phyloP scores from a whole-genome alignment of 2,888 invertebrate species.

The Tenthredo mesomela region DNA sequence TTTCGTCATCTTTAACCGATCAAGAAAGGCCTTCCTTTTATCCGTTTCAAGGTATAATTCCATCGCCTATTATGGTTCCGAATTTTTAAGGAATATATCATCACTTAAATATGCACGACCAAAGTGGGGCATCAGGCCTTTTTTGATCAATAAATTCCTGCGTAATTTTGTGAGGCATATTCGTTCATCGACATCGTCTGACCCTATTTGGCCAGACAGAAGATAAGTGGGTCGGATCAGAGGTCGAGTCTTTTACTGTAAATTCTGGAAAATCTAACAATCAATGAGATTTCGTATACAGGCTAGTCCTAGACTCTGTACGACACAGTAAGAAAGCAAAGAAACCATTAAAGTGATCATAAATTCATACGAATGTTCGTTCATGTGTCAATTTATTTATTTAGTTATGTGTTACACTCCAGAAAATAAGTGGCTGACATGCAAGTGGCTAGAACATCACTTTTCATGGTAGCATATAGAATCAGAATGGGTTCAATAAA shows the following conservation, averaged over 20 bases:
- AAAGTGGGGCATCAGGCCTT: not conserved
- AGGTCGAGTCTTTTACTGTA: not conserved
- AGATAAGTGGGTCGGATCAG: not conserved
- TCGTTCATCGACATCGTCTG: not conserved
- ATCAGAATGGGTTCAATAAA: not conserved
- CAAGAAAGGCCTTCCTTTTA: not conserved
- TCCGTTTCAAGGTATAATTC: not conserved
- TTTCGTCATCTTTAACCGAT: not conserved
- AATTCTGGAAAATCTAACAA: not conserved
- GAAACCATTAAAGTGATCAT: not conserved
- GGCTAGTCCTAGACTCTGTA: too few relatives aligned
- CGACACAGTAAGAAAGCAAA: too few relatives aligned
- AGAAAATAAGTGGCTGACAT: not conserved
- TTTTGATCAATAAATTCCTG: slow-evolving; percentile 26
- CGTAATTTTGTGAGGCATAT: not conserved
- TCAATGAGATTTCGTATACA: not conserved
- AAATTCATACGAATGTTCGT: not conserved
- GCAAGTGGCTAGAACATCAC: not conserved
- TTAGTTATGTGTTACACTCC: not conserved
- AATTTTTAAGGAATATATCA: not conserved
- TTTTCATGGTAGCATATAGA: not conserved
- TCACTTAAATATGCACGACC: not conserved
- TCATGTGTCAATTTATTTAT: not conserved
- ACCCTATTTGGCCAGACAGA: not conserved
- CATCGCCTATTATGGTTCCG: not conserved